Percentiles rank a stretch among this genome's conserved stretches.
phyloP scores from a whole-genome alignment of 2,113 vertebrate genomes.

The Chionodraco myersi region DNA sequence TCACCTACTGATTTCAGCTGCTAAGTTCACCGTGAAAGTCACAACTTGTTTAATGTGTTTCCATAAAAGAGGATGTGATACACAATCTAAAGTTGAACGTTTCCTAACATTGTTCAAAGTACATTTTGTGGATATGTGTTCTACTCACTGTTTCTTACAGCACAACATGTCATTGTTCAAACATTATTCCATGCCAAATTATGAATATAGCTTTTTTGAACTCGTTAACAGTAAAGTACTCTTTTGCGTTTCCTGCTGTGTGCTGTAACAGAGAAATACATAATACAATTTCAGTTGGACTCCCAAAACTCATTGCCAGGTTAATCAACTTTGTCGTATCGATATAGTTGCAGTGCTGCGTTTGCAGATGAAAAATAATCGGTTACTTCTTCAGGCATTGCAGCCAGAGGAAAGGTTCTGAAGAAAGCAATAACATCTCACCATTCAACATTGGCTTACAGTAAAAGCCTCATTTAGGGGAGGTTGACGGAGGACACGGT shows the following conservation, averaged over 20 bases:
- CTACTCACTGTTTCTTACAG: too few relatives aligned
- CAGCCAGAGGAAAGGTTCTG: not conserved
- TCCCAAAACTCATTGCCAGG: not conserved
- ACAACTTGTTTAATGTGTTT: not conserved
- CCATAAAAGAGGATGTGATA: not conserved
- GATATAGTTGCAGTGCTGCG: not conserved
- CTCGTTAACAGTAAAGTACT: not conserved
- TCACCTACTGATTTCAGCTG: not conserved
- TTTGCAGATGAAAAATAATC: not conserved
- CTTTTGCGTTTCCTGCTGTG: too few relatives aligned
- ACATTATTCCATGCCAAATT: not conserved
- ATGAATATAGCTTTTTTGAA: not conserved
- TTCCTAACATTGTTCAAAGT: not conserved
- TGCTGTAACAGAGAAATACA: not conserved
- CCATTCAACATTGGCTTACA: not conserved
- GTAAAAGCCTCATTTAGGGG: slow-evolving; percentile 4
- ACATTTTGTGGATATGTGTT: too few relatives aligned
- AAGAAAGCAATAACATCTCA: not conserved
- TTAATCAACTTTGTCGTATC: slow-evolving; percentile 13
- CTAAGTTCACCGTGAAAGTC: not conserved
- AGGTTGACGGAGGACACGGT: slow-evolving; percentile 30
- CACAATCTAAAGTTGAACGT: not conserved
- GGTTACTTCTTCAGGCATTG: not conserved
- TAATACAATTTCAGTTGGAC: not conserved
- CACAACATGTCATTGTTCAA: too few relatives aligned